These are phyloP conservation scores for Chaetorhynchus papuensis DNA, from an alignment of 2,113 vertebrate species.

Conservation along the genomic window DNA sequence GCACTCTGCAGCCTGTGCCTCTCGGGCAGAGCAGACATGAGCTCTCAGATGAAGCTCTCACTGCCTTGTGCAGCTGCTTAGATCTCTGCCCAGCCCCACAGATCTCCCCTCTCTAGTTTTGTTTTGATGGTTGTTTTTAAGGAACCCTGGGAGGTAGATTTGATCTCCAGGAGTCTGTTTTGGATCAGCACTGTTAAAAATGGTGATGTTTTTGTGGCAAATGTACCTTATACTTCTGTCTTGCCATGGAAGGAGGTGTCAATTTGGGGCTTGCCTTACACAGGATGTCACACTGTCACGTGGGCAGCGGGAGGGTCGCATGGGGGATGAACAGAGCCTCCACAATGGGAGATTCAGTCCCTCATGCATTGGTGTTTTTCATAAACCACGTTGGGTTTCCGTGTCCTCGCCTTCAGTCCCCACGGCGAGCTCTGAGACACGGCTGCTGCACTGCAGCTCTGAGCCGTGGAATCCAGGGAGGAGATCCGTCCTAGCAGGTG, in stretches of 20 bases:
- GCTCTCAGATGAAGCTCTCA: slow-evolving; percentile 9
- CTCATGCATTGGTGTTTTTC: not conserved
- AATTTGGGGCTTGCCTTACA: not conserved
- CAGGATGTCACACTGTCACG: not conserved
- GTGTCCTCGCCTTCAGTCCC: not conserved
- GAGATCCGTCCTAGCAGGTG: slow-evolving; percentile 20
- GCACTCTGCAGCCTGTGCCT: slow-evolving; percentile 2
- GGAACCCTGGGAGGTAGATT: not conserved
- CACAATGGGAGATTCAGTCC: not conserved
- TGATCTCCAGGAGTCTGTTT: not conserved
- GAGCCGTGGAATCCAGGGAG: not conserved
- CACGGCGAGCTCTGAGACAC: rapidly evolving
- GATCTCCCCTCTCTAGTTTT: not conserved
- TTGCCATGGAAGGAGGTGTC: not conserved
- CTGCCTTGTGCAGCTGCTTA: not conserved
- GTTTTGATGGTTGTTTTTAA: slow-evolving; percentile 42
- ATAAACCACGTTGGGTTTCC: not conserved
- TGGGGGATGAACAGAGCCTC: not conserved
- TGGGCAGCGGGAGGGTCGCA: not conserved
- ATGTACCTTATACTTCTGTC: not conserved
- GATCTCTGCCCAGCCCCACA: slow-evolving; percentile 11
- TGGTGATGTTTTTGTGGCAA: not conserved
- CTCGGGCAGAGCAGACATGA: slow-evolving; percentile 3
- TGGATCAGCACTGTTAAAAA: not conserved
- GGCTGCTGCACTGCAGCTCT: not conserved